Base-by-base conservation (phyloP, 2,113 vertebrate species). In the Vimba vimba region DNA sequence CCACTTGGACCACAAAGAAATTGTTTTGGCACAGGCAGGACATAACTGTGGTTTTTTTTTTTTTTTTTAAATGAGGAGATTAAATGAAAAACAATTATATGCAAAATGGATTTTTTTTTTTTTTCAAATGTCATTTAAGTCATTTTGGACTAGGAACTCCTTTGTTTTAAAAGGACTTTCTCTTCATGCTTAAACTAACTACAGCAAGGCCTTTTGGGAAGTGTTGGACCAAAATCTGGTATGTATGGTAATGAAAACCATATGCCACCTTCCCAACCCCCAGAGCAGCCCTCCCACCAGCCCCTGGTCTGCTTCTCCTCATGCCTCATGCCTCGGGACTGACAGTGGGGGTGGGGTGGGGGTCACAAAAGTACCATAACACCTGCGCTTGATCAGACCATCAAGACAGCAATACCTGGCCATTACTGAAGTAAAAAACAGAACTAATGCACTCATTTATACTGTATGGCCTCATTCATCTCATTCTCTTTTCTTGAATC, bases 191-290 rank as follows among this genome's bases (percentile, higher is more conserved):
- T 79, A 79, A 79, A 62, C 77, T 79, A 59, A 82, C 27, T 83
- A 69, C 78, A 75, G 55, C 2, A 47, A 62, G n/a, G 60, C 74
- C 71, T 80, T 82, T 89, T 68, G 93, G 95, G 95, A 95, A 95
- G 96, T 92, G 36, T 66, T 87, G 84, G 82, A 82, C 68, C 73
- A 19, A 73, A 87, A 75, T 81, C 83, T 87, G 89, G 88, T 87
- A 91, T 91, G 88, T 88, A 86, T 86, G 83, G 69, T 91, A 91
- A 91, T 91, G 77, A 86, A 89, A 88, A 87, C 57, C 87, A 88
- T 85, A 91, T 86, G 90, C 91, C 89, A 92, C 90, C 82, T 86
- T 83, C 79, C 82, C 50, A 69, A 84, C 47, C 82, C 82, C 86
- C 83, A 78, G 30, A 76, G 75, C 79, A 83, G 86, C 85, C 88